phyloP scores from a whole-genome alignment of 1,140 invertebrate species.

The Atta cephalotes region DNA sequence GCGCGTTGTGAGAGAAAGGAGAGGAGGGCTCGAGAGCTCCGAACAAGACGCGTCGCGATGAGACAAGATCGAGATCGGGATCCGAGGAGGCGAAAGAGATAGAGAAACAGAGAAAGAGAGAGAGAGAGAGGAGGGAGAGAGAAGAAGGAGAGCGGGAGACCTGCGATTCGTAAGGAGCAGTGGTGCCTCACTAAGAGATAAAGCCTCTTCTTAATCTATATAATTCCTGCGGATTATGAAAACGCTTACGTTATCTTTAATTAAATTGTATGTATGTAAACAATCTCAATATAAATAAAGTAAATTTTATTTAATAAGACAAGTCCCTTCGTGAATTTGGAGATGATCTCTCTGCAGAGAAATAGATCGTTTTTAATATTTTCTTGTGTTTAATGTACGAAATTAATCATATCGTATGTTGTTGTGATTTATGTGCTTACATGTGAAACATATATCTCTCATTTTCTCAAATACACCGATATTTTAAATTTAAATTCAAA shows the following conservation, averaged over 20 bases:
- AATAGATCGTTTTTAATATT: neutral
- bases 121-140: constrained; percentile 2
- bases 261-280: neutral
- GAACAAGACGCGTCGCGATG: constrained; percentile 55
- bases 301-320: neutral
- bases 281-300: neutral
- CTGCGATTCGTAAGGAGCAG: constrained; percentile 44
- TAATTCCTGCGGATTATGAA: neutral
- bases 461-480: neutral
- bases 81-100: constrained; percentile 43
- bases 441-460: neutral
- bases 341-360: too few species aligned
- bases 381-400: neutral
- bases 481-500: neutral
- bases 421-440: neutral
- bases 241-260: neutral
- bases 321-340: neutral
- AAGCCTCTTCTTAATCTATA: neutral
- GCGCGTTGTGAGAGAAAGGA: constrained; percentile 63
- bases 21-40: constrained; percentile 45
- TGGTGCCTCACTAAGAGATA: constrained; percentile 21
- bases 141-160: constrained; percentile 32
- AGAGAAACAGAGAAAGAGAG: constrained; percentile 7
- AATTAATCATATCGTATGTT: neutral
- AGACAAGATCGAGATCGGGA: constrained; percentile 59